Base-by-base conservation (phyloP, 92 coral and sea anemone species). In the Epizoanthus stellaris region DNA sequence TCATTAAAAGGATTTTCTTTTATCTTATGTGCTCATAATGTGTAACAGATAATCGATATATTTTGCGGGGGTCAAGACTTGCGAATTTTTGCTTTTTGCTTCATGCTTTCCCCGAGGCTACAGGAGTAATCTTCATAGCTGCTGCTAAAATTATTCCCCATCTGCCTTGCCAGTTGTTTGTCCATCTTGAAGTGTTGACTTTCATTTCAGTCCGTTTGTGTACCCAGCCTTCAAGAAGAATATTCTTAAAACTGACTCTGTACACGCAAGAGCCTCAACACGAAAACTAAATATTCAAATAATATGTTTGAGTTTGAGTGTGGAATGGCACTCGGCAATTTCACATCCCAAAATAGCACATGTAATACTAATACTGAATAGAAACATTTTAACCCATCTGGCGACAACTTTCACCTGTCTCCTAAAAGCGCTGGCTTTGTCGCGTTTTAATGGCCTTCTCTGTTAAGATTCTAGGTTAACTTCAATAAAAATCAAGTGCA, bases 111-210 rank as follows among this genome's bases (percentile, higher is more conserved):
- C 81, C 69, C 52, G 82, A 58, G 66, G 82, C 82, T 3, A 39
- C 3, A 15, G 23, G 14, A 66, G 43, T 38, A 66, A 66, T 30
- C 43, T 66, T 66, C 11, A 38, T 7, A 34, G 25, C 36, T 63
- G 34, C 54, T 53, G 39, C 16, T 66, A 36, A 38, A 68, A 38
- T 68, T 16, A 68, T 38, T 68, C 42, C 42, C 47, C 73, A 68
- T 20, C 91, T 82, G 85, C 87, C 70, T 82, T 62, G 80, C 23
- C 36, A 15, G 70, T 69, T 86, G 87, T 90, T 86, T 86, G 85
- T 58, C 70, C 75, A 80, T 65, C 39, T 47, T 75, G 87, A 75
- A 76, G 88, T 74, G 90, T 86, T 86, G 85, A 82, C 90, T 87
- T 69, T 86, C 80, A 67, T 85, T 45, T 61, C 75, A 82, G 75